These are phyloP conservation scores for Xenopus laevis DNA, from an alignment of 2,113 vertebrate species.

Conservation along the genomic window DNA sequence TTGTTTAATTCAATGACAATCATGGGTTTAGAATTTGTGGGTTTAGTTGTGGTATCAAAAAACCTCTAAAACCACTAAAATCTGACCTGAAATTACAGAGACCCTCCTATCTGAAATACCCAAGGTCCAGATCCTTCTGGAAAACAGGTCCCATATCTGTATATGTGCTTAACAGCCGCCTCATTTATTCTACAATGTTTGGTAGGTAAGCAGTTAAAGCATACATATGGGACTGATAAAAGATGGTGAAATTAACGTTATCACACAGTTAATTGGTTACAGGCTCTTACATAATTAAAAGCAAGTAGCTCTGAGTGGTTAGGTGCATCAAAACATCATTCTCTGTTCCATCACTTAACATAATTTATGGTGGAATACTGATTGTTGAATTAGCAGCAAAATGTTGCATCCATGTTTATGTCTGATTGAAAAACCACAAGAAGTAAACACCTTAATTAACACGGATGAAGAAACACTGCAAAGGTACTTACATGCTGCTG, in stretches of 20 bases:
- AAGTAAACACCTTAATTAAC: conserved; percentile 36
- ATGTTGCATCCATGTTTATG: conserved; percentile 15
- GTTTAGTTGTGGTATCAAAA: no score
- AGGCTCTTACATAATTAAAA: conserved; percentile 15
- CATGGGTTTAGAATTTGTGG: no score
- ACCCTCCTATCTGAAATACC: no score
- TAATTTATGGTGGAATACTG: conserved; percentile 27
- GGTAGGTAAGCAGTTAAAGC: neutral
- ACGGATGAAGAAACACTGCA: conserved; percentile 14
- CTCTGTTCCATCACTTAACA: conserved; percentile 8
- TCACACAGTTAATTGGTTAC: conserved; percentile 15
- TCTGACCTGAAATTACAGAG: no score
- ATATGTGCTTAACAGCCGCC: neutral
- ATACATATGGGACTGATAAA: neutral
- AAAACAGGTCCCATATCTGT: no score
- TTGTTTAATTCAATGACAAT: no score
- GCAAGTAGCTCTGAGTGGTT: conserved; percentile 10
- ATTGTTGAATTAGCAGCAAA: conserved; percentile 33
- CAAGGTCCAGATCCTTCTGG: no score
- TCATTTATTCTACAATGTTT: no score
- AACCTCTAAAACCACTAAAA: no score
- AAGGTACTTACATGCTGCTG: neutral
- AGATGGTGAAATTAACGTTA: conserved; percentile 15
- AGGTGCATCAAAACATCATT: conserved; percentile 1
- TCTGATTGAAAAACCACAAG: conserved; percentile 30